A percentile compares a stretch with the other conserved stretches of the same genome.
Evolutionary conservation across 2,888 invertebrate species (phyloP).

Genomic region (Lordiphosa fenestrarum): DNA sequence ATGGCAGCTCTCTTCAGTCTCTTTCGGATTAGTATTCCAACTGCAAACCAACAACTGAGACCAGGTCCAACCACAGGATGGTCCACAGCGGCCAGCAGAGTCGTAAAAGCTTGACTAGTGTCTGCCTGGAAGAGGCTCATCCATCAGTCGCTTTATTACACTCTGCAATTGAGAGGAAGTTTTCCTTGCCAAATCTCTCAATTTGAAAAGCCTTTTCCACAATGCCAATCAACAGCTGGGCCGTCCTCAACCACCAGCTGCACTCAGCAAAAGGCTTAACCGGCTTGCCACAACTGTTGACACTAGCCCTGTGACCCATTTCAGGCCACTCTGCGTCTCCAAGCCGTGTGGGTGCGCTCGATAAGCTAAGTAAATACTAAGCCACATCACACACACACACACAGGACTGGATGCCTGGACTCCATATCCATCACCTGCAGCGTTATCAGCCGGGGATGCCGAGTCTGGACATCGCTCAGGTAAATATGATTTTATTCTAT

Average conservation of each 20-base stretch:
- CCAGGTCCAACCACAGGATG: too few relatives aligned
- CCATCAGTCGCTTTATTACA: too few relatives aligned
- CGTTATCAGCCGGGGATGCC: neutral
- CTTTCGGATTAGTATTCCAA: slow-evolving; percentile 1
- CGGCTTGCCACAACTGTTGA: neutral
- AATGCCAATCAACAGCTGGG: too few relatives aligned
- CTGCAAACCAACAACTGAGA: neutral
- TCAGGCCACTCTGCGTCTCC: neutral
- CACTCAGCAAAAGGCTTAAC: too few relatives aligned
- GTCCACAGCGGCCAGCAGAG: too few relatives aligned
- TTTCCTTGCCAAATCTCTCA: too few relatives aligned
- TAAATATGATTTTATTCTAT: slow-evolving; percentile 33
- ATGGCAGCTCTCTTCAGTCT: slow-evolving; percentile 56
- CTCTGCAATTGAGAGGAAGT: too few relatives aligned
- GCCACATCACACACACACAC: too few relatives aligned
- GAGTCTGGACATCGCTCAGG: neutral
- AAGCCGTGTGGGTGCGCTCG: slow-evolving; percentile 2
- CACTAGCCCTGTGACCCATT: neutral
- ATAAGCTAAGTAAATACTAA: slow-evolving; percentile 7
- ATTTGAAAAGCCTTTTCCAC: too few relatives aligned
- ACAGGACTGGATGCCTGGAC: slow-evolving; percentile 3
- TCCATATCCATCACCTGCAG: neutral
- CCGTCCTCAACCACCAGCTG: too few relatives aligned
- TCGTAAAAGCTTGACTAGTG: too few relatives aligned
- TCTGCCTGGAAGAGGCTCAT: too few relatives aligned